A percentile compares a stretch with the other conserved stretches of the same genome.
Conservation (phyloP, 2,888 invertebrate species). For the Pseudanteris insignis region DNA sequence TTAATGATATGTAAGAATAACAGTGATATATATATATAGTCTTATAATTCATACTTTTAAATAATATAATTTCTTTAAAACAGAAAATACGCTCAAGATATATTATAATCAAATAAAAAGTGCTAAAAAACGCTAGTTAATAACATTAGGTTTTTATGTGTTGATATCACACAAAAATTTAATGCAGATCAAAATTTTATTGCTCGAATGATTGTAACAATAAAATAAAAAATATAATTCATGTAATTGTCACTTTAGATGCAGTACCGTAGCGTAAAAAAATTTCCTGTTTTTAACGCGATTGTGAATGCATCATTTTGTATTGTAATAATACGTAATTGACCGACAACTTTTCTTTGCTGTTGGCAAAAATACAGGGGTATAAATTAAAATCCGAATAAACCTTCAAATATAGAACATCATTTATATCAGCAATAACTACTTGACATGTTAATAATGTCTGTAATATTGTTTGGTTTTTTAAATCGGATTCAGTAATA, state of each 20-base stretch:
- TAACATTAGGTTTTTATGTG: slow-evolving; percentile 11
- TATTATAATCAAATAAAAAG: slow-evolving; percentile 1
- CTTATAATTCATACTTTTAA: slow-evolving; percentile 10
- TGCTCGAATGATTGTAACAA: slow-evolving; percentile 24
- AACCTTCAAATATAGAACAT: slow-evolving; percentile 47
- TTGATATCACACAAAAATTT: slow-evolving; percentile 13
- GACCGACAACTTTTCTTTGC: slow-evolving; percentile 11
- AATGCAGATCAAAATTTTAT: slow-evolving; percentile 29
- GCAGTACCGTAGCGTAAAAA: slow-evolving; percentile 7
- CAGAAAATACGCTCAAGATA: neutral
- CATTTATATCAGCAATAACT: slow-evolving; percentile 46
- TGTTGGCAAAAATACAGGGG: slow-evolving; percentile 39
- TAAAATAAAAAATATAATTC: slow-evolving; percentile 30
- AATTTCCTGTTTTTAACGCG: slow-evolving; percentile 5
- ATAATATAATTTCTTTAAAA: slow-evolving; percentile 5
- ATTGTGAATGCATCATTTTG: slow-evolving; percentile 2
- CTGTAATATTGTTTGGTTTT: slow-evolving; percentile 13
- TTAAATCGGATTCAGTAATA: slow-evolving; percentile 13
- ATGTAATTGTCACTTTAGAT: slow-evolving; percentile 5
- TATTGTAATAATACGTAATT: slow-evolving; percentile 8
- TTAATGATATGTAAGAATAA: slow-evolving; percentile 39
- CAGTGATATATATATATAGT: slow-evolving; percentile 24
- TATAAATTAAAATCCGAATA: slow-evolving; percentile 40
- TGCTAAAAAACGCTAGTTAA: slow-evolving; percentile 1
- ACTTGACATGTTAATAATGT: slow-evolving; percentile 45